Conservation (phyloP, 2,113 vertebrate species). For the Seriola dumerili region DNA sequence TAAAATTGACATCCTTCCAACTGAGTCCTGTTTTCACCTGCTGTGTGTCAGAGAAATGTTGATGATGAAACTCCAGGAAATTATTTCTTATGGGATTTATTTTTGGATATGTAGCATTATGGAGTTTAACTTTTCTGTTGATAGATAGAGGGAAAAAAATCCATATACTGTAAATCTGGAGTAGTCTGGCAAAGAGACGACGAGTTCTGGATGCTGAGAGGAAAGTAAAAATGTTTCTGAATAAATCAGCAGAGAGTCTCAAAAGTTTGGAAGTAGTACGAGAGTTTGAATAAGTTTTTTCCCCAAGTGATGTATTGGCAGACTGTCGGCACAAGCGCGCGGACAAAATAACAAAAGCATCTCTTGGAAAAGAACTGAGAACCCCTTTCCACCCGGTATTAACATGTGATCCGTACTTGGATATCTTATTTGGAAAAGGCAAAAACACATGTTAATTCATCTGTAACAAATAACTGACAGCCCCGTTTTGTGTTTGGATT, state of each 20-base stretch:
- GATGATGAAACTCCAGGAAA: slow-evolving; percentile 56
- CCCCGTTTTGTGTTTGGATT: too few species aligned
- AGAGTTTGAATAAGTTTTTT: neutral
- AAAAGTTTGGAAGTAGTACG: neutral
- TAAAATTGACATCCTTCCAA: too few species aligned
- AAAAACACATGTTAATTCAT: neutral
- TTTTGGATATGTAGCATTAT: neutral
- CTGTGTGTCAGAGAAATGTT: neutral
- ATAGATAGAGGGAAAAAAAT: neutral
- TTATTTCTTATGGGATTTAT: neutral
- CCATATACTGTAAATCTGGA: neutral
- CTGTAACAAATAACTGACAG: too few species aligned
- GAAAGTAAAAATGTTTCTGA: neutral
- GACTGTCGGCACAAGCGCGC: neutral
- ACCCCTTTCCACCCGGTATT: too few species aligned
- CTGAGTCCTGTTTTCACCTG: neutral
- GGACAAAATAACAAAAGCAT: neutral
- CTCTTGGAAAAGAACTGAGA: neutral
- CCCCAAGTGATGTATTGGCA: neutral
- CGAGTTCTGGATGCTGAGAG: neutral
- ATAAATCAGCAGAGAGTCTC: slow-evolving; percentile 6
- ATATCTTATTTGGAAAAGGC: too few species aligned
- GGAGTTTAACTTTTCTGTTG: slow-evolving; percentile 10
- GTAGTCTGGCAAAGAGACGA: neutral
- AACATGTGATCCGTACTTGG: neutral